Percentiles rank a stretch among this genome's conserved stretches.
Evolutionary conservation across 2,888 invertebrate species (phyloP).

Genomic region (Drosophila diplacantha): DNA sequence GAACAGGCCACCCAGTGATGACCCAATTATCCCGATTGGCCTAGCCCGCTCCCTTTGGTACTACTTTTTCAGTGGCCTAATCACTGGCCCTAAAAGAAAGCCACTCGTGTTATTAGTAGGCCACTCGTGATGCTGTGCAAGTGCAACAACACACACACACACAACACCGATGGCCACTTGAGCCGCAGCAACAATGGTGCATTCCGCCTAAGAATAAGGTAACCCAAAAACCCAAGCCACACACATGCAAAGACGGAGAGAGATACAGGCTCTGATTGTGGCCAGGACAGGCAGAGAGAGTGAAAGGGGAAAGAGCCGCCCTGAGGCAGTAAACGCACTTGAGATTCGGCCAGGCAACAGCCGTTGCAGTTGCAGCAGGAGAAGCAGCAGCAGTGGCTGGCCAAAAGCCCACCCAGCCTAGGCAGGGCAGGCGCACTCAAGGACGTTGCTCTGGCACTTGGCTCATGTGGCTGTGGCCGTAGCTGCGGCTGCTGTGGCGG

Average conservation of each 20-base stretch:
- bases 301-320: conserved; percentile 24
- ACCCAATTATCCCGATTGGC: conserved; percentile 50
- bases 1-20: conserved; percentile 33
- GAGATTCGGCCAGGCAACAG: conserved; percentile 48
- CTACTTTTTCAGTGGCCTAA: conserved; percentile 35
- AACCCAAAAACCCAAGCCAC: conserved; percentile 55
- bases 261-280: conserved; percentile 26
- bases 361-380: neutral
- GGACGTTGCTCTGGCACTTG: conserved; percentile 54
- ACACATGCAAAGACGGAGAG: neutral
- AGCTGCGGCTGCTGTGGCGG: conserved; percentile 35
- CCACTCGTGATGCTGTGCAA: conserved; percentile 67
- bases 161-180: conserved; percentile 47
- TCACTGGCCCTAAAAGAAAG: conserved; percentile 45
- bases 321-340: conserved; percentile 67
- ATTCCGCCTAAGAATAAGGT: conserved; percentile 64
- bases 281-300: conserved; percentile 16
- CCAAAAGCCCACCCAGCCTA: conserved; percentile 52
- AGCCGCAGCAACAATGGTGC: conserved; percentile 52
- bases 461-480: conserved; percentile 13
- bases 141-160: conserved; percentile 51
- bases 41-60: conserved; percentile 2
- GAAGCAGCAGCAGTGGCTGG: conserved; percentile 10
- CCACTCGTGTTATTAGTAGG: conserved; percentile 66
- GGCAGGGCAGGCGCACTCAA: conserved; percentile 45